A percentile compares a stretch with the other conserved stretches of the same genome.
phyloP scores from a whole-genome alignment of 2,888 invertebrate species.

The Pyrrhosoma nymphula region DNA sequence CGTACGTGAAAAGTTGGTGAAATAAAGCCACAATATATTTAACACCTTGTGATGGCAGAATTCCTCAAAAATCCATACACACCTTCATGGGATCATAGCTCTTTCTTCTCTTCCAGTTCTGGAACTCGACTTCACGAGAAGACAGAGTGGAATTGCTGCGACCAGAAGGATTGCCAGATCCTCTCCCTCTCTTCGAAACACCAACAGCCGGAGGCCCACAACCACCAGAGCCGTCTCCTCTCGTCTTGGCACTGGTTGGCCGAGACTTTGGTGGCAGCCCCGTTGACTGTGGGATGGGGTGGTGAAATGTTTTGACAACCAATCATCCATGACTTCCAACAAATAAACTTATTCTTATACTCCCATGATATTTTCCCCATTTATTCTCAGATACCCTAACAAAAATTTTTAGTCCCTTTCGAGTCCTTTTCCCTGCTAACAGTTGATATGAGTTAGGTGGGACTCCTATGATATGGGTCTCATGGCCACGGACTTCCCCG shows the following conservation, averaged over 20 bases:
- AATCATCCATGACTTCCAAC: neutral
- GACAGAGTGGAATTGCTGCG: constrained; percentile 86
- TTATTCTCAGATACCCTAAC: no score
- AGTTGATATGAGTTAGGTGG: no score
- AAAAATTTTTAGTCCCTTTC: no score
- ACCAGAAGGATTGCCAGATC: constrained; percentile 79
- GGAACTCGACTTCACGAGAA: constrained; percentile 90
- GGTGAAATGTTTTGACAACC: neutral
- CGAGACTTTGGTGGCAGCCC: constrained; percentile 57
- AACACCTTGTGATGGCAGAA: no score
- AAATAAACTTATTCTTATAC: no score
- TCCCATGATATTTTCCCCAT: no score
- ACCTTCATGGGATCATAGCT: constrained; percentile 95
- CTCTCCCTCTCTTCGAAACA: constrained; percentile 78
- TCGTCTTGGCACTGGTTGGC: constrained; percentile 66
- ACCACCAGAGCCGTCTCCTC: constrained; percentile 27
- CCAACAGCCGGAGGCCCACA: constrained; percentile 68
- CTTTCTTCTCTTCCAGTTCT: constrained; percentile 97
- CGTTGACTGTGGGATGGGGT: constrained; percentile 34
- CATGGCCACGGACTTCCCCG: no score
- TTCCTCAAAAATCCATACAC: neutral
- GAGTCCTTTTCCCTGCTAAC: no score
- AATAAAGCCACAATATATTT: no score
- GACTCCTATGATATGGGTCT: no score
- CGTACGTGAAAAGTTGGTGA: no score